These are phyloP conservation scores for Drosophila sucinea DNA, from an alignment of 1,140 invertebrate genomes.

Conservation along the genomic window DNA sequence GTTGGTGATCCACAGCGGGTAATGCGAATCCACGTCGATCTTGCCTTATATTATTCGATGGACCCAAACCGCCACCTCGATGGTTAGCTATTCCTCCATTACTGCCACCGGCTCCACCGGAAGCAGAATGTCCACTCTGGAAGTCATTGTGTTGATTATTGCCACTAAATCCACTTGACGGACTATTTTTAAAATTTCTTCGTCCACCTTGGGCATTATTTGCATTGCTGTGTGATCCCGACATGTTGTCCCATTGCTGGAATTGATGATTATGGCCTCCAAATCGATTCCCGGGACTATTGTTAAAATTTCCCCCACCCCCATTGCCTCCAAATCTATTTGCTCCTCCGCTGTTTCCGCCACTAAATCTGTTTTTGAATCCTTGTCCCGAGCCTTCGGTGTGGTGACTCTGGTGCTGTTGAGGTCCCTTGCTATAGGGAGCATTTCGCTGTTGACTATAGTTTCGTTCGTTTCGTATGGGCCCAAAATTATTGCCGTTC, in stretches of 20 bases:
- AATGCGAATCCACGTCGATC: slow-evolving; percentile 72
- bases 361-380: slow-evolving; percentile 58
- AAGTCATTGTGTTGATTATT: slow-evolving; percentile 53
- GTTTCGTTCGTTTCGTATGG: slow-evolving; percentile 52
- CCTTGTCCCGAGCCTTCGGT: slow-evolving; percentile 37
- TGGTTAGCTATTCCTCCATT: slow-evolving; percentile 31
- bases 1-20: slow-evolving; percentile 57
- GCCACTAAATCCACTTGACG: slow-evolving; percentile 40
- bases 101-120: slow-evolving; percentile 19
- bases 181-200: slow-evolving; percentile 46
- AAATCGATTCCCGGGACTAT: slow-evolving; percentile 28
- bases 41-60: slow-evolving; percentile 48
- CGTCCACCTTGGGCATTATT: slow-evolving; percentile 18
- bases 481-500: slow-evolving; percentile 66
- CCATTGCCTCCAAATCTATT: slow-evolving; percentile 46
- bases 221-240: slow-evolving; percentile 19
- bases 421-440: slow-evolving; percentile 71
- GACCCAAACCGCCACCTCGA: slow-evolving; percentile 19
- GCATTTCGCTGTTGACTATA: slow-evolving; percentile 67
- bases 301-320: slow-evolving; percentile 18
- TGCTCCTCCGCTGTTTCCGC: slow-evolving; percentile 18
- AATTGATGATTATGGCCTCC: slow-evolving; percentile 40
- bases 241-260: slow-evolving; percentile 40
- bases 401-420: slow-evolving; percentile 48
- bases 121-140: slow-evolving; percentile 24